These are phyloP conservation scores for Oreonectes daqikongensis DNA, from an alignment of 2,797 vertebrate species.

Conservation along the genomic window DNA sequence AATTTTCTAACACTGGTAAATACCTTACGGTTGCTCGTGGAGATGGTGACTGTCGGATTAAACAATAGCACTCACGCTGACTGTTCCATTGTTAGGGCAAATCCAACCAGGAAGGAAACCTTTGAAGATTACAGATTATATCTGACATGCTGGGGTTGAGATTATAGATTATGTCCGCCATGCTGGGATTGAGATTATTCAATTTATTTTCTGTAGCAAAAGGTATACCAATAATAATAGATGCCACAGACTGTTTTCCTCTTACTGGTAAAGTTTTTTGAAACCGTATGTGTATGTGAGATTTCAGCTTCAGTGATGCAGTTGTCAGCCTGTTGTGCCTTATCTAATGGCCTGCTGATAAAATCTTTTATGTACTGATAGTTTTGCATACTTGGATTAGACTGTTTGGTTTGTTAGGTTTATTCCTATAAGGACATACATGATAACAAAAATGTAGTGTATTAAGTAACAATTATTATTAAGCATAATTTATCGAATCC, in stretches of 20 bases:
- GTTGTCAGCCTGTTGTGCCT: neutral
- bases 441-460: too few species aligned
- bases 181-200: neutral
- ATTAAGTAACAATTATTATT: neutral
- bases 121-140: neutral
- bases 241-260: neutral
- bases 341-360: constrained; percentile 22
- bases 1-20: constrained; percentile 49
- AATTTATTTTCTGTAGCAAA: too few species aligned
- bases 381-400: neutral
- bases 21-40: constrained; percentile 52
- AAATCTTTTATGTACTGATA: neutral
- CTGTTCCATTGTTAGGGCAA: constrained; percentile 29
- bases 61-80: constrained; percentile 30
- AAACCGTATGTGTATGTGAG: neutral
- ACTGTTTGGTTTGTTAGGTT: neutral
- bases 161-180: neutral
- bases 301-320: neutral
- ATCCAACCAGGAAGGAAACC: constrained; percentile 12
- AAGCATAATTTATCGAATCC: neutral
- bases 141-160: neutral
- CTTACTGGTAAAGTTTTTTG: neutral
- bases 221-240: neutral
- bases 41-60: constrained; percentile 39
- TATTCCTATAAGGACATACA: neutral